phyloP scores from a whole-genome alignment of 2,888 invertebrate species.

The Eupelmus urozonus region DNA sequence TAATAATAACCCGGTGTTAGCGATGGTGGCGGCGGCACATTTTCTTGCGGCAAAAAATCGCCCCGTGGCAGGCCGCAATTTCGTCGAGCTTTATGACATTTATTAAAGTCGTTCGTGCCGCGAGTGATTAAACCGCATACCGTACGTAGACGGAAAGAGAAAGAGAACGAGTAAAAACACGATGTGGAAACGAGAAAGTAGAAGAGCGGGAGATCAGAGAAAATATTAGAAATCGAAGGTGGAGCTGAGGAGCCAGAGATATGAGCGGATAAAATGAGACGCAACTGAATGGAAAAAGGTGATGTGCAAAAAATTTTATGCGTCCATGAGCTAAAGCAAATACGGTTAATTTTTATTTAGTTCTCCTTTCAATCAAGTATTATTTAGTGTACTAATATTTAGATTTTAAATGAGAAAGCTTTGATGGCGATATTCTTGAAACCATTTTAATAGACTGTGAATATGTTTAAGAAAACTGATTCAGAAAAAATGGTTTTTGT shows the following conservation, averaged over 20 bases:
- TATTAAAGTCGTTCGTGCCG: constrained; percentile 58
- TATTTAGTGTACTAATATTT: too few relatives aligned
- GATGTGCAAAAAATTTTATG: not conserved
- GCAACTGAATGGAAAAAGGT: not conserved
- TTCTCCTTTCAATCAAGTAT: too few relatives aligned
- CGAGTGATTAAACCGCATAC: constrained; percentile 59
- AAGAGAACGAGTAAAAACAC: not conserved
- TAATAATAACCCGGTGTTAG: constrained; percentile 5
- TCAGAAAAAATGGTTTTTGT: too few relatives aligned
- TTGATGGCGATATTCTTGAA: too few relatives aligned
- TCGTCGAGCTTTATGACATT: constrained; percentile 54
- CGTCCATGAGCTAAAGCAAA: too few relatives aligned
- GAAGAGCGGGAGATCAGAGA: not conserved
- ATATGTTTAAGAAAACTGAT: too few relatives aligned
- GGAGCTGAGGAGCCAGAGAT: not conserved
- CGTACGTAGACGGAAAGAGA: constrained; percentile 16
- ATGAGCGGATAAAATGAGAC: not conserved
- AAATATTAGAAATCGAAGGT: constrained; percentile 47
- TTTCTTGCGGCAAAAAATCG: constrained; percentile 48
- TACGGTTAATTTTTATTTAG: too few relatives aligned
- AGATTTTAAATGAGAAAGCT: too few relatives aligned
- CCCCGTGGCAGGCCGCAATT: constrained; percentile 46
- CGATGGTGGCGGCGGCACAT: not conserved
- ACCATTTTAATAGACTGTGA: too few relatives aligned
- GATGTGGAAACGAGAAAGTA: constrained; percentile 5